Conservation (phyloP, 2,113 vertebrate genomes). For the Pyxicephalus adspersus region DNA sequence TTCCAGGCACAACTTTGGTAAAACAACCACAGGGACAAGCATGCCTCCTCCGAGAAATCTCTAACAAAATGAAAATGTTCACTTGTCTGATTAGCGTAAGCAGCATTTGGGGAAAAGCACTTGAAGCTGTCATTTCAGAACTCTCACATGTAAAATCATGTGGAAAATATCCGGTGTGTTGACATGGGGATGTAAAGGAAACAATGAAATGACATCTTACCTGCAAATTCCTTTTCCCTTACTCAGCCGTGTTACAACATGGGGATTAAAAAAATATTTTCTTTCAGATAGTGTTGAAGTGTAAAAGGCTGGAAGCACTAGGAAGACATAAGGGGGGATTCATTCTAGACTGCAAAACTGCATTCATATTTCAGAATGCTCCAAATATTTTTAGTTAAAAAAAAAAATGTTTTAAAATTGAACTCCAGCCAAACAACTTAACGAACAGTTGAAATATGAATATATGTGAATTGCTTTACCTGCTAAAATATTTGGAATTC, state of each 20-base stretch:
- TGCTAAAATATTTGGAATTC: no score
- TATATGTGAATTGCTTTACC: no score
- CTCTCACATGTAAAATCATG: conserved; percentile 42
- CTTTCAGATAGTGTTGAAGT: conserved; percentile 38
- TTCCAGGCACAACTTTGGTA: conserved; percentile 3
- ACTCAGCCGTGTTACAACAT: conserved; percentile 33
- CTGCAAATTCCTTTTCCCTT: conserved; percentile 43
- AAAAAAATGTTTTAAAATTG: neutral
- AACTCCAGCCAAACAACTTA: no score
- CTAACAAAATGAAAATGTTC: conserved; percentile 36
- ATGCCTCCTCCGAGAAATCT: conserved; percentile 5
- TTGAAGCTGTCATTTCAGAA: conserved; percentile 40
- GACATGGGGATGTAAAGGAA: conserved; percentile 37
- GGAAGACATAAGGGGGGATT: neutral
- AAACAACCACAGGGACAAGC: neutral
- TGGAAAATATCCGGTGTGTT: conserved; percentile 42
- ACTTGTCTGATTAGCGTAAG: conserved; percentile 31
- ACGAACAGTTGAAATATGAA: no score
- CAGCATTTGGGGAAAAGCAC: conserved; percentile 38
- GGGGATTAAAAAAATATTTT: conserved; percentile 37
- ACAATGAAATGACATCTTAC: conserved; percentile 41
- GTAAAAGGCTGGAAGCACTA: conserved; percentile 16
- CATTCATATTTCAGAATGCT: neutral
- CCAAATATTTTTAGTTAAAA: neutral
- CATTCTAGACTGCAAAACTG: neutral